Percentiles rank a stretch among this genome's conserved stretches.
Evolutionary conservation across 2,113 vertebrate species (phyloP).

Genomic region (Podarcis muralis): DNA sequence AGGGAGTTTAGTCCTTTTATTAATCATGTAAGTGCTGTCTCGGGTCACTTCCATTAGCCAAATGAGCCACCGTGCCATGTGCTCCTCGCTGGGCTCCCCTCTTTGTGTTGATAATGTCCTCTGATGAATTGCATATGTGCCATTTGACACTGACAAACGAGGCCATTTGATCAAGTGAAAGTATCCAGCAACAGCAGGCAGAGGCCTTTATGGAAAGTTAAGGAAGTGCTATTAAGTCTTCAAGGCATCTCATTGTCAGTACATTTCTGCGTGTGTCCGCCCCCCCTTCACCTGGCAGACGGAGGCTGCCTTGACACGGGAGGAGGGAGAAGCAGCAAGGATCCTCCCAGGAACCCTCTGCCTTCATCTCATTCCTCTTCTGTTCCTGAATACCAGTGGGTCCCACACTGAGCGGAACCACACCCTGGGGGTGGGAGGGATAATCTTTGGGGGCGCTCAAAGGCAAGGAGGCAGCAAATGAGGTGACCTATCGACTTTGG

Average conservation of each 20-base stretch:
- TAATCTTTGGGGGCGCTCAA: too few relatives aligned
- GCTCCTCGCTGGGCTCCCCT: slow-evolving; percentile 53
- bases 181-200: slow-evolving; percentile 58
- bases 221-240: slow-evolving; percentile 69
- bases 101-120: slow-evolving; percentile 69
- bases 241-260: slow-evolving; percentile 69
- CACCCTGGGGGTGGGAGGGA: too few relatives aligned
- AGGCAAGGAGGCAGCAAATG: too few relatives aligned
- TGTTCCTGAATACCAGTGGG: too few relatives aligned
- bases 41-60: slow-evolving; percentile 53
- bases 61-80: slow-evolving; percentile 56
- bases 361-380: too few relatives aligned
- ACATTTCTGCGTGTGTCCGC: slow-evolving; percentile 30
- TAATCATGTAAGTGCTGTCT: slow-evolving; percentile 63
- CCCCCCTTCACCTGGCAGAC: slow-evolving; percentile 62
- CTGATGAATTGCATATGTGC: slow-evolving; percentile 62
- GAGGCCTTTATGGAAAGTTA: slow-evolving; percentile 70
- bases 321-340: slow-evolving; percentile 8
- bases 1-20: slow-evolving; percentile 44
- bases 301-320: slow-evolving; percentile 54
- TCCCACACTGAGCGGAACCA: too few relatives aligned
- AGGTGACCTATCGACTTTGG: too few relatives aligned
- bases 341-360: neutral
- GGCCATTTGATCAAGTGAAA: slow-evolving; percentile 67
- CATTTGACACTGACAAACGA: slow-evolving; percentile 76